Evolutionary conservation across 2,888 invertebrate genomes (phyloP).

Genomic region (Drosophila mulleri): DNA sequence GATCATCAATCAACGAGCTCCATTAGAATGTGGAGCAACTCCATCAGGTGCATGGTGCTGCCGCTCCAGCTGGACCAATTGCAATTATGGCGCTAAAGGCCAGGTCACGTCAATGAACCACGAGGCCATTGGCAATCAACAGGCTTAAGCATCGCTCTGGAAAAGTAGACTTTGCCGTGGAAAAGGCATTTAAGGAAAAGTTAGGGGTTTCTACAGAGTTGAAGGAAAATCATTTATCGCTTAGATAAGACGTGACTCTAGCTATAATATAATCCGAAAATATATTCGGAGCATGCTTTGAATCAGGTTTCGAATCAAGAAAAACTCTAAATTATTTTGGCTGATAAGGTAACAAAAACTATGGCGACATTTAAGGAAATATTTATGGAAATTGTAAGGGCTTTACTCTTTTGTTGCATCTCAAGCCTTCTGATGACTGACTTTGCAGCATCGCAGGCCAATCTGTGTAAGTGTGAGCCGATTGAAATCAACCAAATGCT

Average conservation of each 20-base stretch:
- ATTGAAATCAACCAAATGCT: neutral
- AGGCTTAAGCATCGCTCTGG: slow-evolving; percentile 21
- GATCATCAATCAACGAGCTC: slow-evolving; percentile 10
- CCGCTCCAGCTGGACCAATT: slow-evolving; percentile 54
- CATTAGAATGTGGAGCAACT: slow-evolving; percentile 64
- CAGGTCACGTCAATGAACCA: slow-evolving; percentile 56
- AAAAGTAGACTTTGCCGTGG: slow-evolving; percentile 71
- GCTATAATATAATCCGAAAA: neutral
- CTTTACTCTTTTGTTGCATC: neutral
- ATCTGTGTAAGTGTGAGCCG: neutral
- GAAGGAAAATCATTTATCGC: no score
- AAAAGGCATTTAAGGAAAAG: slow-evolving; percentile 57
- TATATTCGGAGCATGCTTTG: neutral
- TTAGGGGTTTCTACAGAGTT: neutral
- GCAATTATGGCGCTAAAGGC: slow-evolving; percentile 63
- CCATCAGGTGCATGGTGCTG: slow-evolving; percentile 52
- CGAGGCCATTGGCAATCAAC: slow-evolving; percentile 52
- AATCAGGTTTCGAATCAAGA: neutral
- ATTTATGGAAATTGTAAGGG: neutral
- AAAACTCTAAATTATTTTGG: neutral
- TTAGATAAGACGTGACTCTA: no score
- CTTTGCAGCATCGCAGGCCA: neutral
- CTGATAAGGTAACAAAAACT: neutral
- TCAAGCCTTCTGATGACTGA: neutral
- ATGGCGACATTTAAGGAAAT: neutral